These are phyloP conservation scores for Melipona quadrifasciata DNA, from an alignment of 1,140 invertebrate species.

Conservation along the genomic window DNA sequence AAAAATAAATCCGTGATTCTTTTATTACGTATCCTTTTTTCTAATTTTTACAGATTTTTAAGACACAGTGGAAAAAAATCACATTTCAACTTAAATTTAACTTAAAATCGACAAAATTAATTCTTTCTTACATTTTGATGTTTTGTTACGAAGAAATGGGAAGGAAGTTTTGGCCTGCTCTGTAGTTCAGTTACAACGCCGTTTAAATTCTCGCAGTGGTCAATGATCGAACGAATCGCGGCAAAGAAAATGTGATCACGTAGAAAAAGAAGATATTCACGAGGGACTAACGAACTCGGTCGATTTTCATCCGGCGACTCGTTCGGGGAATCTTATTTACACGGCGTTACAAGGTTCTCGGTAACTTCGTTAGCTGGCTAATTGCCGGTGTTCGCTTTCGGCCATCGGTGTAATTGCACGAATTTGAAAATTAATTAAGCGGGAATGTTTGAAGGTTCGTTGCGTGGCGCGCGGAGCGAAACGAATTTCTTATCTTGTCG, in stretches of 20 bases:
- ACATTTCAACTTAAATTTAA: no score
- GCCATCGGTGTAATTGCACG: constrained; percentile 10
- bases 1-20: no score
- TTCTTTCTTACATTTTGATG: no score
- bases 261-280: not conserved
- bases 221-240: not conserved
- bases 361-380: not conserved
- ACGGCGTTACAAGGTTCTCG: not conserved
- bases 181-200: no score
- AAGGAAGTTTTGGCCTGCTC: no score
- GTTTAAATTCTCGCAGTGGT: not conserved
- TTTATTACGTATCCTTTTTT: no score
- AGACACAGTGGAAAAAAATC: no score
- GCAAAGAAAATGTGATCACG: not conserved
- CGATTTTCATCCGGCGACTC: not conserved
- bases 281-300: not conserved
- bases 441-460: constrained; percentile 5
- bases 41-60: no score
- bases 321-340: not conserved
- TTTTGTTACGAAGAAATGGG: no score
- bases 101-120: no score
- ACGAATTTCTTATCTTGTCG: constrained; percentile 31
- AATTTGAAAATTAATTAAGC: constrained; percentile 29
- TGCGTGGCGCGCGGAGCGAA: not conserved
- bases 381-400: not conserved